Evolutionary conservation across 1,140 invertebrate species (phyloP).

Genomic region (Drosophila ogumai): DNA sequence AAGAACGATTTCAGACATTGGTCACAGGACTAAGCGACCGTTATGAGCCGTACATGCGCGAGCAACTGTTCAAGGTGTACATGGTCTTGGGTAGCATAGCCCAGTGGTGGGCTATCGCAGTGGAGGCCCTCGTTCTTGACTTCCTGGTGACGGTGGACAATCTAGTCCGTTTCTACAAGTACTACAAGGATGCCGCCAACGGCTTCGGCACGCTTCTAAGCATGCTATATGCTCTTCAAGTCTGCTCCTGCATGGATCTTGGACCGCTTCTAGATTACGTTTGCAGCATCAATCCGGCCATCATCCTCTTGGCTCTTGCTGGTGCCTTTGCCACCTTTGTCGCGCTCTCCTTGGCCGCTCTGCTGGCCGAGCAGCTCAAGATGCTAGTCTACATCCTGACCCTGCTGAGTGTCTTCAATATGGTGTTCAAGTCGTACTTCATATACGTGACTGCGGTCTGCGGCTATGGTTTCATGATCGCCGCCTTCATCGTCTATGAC

Average conservation of each 20-base stretch:
- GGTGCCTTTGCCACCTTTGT: slow-evolving; percentile 95
- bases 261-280: slow-evolving; percentile 93
- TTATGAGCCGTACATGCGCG: slow-evolving; percentile 91
- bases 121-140: slow-evolving; percentile 94
- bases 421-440: slow-evolving; percentile 93
- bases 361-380: slow-evolving; percentile 92
- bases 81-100: slow-evolving; percentile 94
- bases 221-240: slow-evolving; percentile 93
- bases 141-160: slow-evolving; percentile 90
- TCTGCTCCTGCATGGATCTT: slow-evolving; percentile 92
- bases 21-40: slow-evolving; percentile 64
- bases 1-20: slow-evolving; percentile 65
- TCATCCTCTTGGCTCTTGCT: slow-evolving; percentile 94
- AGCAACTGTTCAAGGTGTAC: slow-evolving; percentile 98
- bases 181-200: slow-evolving; percentile 94
- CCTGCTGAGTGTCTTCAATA: slow-evolving; percentile 91
- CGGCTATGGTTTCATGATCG: slow-evolving; percentile 89
- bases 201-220: slow-evolving; percentile 91
- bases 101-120: slow-evolving; percentile 87
- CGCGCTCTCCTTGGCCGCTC: slow-evolving; percentile 94
- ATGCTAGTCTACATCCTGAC: slow-evolving; percentile 93
- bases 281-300: slow-evolving; percentile 91
- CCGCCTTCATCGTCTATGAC: slow-evolving; percentile 97
- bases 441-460: slow-evolving; percentile 88
- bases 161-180: slow-evolving; percentile 89